Evolutionary conservation across 2,797 vertebrate genomes (phyloP), one percentile per base, ranked within the genome.

Genomic region (Epinephelus coioides): DNA sequence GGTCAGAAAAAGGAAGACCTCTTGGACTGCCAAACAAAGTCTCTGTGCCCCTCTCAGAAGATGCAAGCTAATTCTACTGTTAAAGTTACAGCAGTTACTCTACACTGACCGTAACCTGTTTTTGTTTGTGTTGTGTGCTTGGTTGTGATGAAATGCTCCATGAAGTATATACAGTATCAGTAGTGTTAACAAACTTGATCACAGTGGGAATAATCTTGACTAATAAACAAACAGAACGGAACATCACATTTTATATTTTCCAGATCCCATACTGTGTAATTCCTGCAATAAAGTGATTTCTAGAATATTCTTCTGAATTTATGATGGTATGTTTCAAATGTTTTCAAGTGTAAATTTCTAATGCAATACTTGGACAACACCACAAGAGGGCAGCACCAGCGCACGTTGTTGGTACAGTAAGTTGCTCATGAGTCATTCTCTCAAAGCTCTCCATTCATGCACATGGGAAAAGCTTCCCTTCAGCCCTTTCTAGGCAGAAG

Each of bases 241-340:
- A 73, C 63, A 54, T 65, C 19, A 38, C 34, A 25, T 82, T 84
- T 87, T 86, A 77, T 89, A 78, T 83, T 84, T 88, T 81, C 56
- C 79, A 71, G 50, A 64, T 81, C 79, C 81, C 86, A 88, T 92
- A 90, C 63, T 91, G 85, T 93, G 76, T 93, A 92, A 89, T 89
- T 90, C 64, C 79, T 92, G 83, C 91, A 96, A 94, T 95, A 95
- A 95, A 94, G 49, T 73, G 13, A 88, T 94, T 90, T 94, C 81
- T 94, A 92, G 80, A 92, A 90, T 71, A 55, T 88, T 65, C 21
- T 13, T 65, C 60, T 60, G 47, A n/a, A 69, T 69, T 76, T 13
- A 66, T 70, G 14, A 43, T 0, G 14, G 10, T 25, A 7, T 14
- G 25, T 47, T 34, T 47, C 14, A 18, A 17, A 17, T 21, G 50